phyloP scores from a whole-genome alignment of 2,113 vertebrate species.

The Saguinus imperator region DNA sequence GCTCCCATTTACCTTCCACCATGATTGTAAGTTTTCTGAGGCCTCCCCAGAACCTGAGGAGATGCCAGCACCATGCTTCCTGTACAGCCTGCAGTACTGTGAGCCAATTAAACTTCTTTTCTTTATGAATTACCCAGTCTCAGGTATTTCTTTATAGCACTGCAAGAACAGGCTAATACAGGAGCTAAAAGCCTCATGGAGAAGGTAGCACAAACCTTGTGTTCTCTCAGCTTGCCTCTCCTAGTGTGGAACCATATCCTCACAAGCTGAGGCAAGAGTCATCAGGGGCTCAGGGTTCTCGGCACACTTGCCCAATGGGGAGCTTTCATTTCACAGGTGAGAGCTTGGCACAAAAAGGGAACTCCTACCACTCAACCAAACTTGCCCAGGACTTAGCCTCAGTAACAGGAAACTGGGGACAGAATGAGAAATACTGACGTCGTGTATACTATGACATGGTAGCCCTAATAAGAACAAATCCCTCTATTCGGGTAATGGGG shows the following conservation, averaged over 20 bases:
- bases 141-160: too few relatives aligned
- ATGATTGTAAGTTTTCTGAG: too few relatives aligned
- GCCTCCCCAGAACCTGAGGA: too few relatives aligned
- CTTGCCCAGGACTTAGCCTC: neutral
- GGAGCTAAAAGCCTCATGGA: neutral
- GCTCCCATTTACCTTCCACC: too few relatives aligned
- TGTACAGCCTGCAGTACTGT: too few relatives aligned
- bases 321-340: neutral
- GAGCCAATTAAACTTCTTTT: too few relatives aligned
- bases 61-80: too few relatives aligned
- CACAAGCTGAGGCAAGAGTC: neutral
- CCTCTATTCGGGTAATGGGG: neutral
- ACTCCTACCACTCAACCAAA: neutral
- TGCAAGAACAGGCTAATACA: neutral
- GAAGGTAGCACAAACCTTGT: neutral
- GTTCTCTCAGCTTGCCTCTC: neutral
- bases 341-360: neutral
- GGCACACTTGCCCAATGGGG: neutral
- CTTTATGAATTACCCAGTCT: too few relatives aligned
- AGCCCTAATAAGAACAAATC: neutral
- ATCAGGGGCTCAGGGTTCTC: neutral
- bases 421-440: neutral
- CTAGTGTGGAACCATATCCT: neutral
- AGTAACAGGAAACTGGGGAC: neutral
- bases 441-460: fast-evolving